These are phyloP conservation scores for Scrobipalpa atriplicella DNA, from an alignment of 2,888 invertebrate genomes.

Conservation along the genomic window DNA sequence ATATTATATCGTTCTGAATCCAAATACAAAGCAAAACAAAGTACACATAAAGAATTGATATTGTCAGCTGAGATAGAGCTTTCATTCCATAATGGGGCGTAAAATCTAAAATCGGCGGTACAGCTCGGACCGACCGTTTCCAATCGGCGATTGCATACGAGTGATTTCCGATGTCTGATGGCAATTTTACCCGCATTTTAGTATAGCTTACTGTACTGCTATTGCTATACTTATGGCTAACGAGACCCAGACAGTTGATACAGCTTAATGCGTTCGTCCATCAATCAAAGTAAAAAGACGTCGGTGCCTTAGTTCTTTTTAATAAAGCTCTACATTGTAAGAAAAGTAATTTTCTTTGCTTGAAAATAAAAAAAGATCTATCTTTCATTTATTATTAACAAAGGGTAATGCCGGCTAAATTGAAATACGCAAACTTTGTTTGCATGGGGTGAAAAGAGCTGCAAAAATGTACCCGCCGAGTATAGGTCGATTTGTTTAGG, in stretches of 20 bases:
- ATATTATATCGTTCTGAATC: neutral
- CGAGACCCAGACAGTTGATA: slow-evolving; percentile 4
- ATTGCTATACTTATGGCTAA: neutral
- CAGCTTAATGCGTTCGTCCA: neutral
- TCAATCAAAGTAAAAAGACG: neutral
- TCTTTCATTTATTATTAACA: slow-evolving; percentile 23
- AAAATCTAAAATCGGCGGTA: slow-evolving; percentile 52
- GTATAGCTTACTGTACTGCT: neutral
- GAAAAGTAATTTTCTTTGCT: neutral
- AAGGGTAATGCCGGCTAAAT: slow-evolving; percentile 19
- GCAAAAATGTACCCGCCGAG: slow-evolving; percentile 42
- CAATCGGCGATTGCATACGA: slow-evolving; percentile 61
- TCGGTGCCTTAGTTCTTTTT: neutral
- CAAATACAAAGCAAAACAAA: neutral
- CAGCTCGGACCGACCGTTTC: slow-evolving; percentile 61
- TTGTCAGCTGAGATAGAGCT: slow-evolving; percentile 36
- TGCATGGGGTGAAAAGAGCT: slow-evolving; percentile 50
- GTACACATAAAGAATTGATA: slow-evolving; percentile 15
- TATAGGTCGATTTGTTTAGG: slow-evolving; percentile 70
- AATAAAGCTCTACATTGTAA: neutral
- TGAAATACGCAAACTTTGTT: slow-evolving; percentile 44
- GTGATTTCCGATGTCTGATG: slow-evolving; percentile 65
- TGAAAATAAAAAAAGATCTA: slow-evolving; percentile 4
- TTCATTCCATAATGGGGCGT: slow-evolving; percentile 48
- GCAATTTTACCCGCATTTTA: slow-evolving; percentile 44